Evolutionary conservation across 2,888 invertebrate genomes (phyloP).

Genomic region (Drosophila mimetica): DNA sequence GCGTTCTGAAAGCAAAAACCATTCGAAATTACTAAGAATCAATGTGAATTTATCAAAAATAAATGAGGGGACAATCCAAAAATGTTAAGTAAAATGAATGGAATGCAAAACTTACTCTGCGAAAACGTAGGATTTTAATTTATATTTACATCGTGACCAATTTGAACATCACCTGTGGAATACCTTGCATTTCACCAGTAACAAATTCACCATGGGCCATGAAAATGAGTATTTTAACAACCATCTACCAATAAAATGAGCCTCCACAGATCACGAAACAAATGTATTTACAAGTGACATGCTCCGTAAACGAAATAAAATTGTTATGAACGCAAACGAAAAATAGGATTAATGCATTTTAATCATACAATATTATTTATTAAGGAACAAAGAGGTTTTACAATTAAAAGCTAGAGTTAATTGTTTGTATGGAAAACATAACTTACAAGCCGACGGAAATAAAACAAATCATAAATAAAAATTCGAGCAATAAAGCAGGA

Average conservation of each 20-base stretch:
- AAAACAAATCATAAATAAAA: slow-evolving; percentile 38
- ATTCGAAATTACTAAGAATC: slow-evolving; percentile 4
- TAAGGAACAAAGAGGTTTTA: slow-evolving; percentile 68
- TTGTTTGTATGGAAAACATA: slow-evolving; percentile 22
- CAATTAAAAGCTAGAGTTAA: slow-evolving; percentile 67
- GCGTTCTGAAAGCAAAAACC: slow-evolving; percentile 70
- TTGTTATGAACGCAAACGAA: slow-evolving; percentile 40
- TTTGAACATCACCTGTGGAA: not conserved
- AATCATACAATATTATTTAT: slow-evolving; percentile 65
- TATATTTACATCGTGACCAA: slow-evolving; percentile 4
- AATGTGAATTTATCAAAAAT: not conserved
- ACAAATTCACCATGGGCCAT: slow-evolving; percentile 16
- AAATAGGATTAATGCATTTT: slow-evolving; percentile 51
- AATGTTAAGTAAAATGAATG: not conserved
- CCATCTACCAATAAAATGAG: slow-evolving; percentile 33
- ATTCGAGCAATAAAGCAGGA: slow-evolving; percentile 65
- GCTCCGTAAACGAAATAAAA: slow-evolving; percentile 19
- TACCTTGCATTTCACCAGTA: not conserved
- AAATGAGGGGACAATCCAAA: not conserved
- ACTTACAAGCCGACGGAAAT: slow-evolving; percentile 13
- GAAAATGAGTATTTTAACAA: slow-evolving; percentile 21
- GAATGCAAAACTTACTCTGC: slow-evolving; percentile 61
- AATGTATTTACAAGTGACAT: slow-evolving; percentile 39
- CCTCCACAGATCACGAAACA: slow-evolving; percentile 21
- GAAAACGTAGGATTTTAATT: not conserved